Base-by-base conservation (phyloP, 2,113 vertebrate species). In the Urocolius indicus region DNA sequence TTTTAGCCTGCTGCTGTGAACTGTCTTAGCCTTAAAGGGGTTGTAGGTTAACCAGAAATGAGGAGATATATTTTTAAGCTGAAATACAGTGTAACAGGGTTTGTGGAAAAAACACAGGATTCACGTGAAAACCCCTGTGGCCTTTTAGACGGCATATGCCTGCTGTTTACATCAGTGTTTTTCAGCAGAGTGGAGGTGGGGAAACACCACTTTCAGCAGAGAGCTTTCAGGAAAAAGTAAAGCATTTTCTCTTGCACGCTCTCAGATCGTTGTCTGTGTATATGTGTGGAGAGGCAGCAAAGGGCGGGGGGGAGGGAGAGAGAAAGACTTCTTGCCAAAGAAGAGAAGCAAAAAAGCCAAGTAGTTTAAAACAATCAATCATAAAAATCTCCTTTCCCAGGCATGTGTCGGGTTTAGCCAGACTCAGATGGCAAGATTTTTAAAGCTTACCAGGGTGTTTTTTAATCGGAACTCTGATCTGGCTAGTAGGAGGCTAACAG, bases 141-240 rank as follows among this genome's bases (percentile, higher is more conserved):
- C 96, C 93, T 96, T 84, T 96, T 10, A 73, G 74, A 16, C 8
- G 0, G 41, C 87, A 67, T 61, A 59, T 27, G 54, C 26, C 43
- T 36, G 73, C 83, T 97, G 90, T 96, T 84, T 87, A 94, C 96
- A 96, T 97, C 97, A 97, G 97, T 89, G 0, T 84, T 93, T 97
- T 93, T 94, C 93, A 97, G 91, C 74, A 89, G 88, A 68, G 86
- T 80, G 88, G 88, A 87, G 87, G 93, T 90, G 95, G 97, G 97
- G 96, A 97, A 98, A 98, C 97, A 97, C 96, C 96, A 79, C 55
- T 63, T 57, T 90, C 32, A 1, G 94, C 89, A 94, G 22, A 92
- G 76, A 80, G 93, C 93, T 97, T 95, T 96, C 96, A 97, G 97
- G 93, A 97, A 97, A 96, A 89, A 80, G 90, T 86, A 91, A 94